Base-by-base conservation (phyloP, 2,113 vertebrate species). In the Lepisosteus osseus region DNA sequence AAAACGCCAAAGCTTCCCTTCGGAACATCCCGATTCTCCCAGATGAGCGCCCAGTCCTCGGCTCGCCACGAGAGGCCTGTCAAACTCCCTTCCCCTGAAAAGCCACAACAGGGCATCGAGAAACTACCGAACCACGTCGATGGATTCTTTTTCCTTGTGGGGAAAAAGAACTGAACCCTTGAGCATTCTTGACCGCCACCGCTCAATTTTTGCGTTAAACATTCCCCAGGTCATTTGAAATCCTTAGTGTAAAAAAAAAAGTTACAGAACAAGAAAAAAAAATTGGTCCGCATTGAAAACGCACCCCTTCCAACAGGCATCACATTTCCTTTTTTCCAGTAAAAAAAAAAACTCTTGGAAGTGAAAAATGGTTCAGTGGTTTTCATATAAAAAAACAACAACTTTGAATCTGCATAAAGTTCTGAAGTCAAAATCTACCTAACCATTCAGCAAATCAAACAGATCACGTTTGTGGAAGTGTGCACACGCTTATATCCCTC, bases 1-100 rank as follows among this genome's bases (percentile, higher is more conserved):
- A 90, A 88, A 90, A 90, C 81, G 83, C 88, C 84, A 87, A 89
- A 79, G 76, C 83, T 84, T 86, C 83, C 82, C 71, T 80, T 87
- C 77, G 80, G 75, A 79, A 77, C 86, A 80, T 84, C 78, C 76
- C 64, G 76, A 81, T 72, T 78, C 75, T 80, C 80, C 81, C 82
- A 68, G 74, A 80, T 75, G 72, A 61, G 63, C 69, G 74, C 72
- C 79, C 77, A 51, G 44, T 67, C 75, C 71, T 74, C 69, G 1
- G 29, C 70, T 61, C 67, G 55, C 29, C 3, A 1, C 44, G 61
- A 67, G 66, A 57, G 42, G 70, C n/a, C 67, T 67, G 57, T 73
- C 17, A 15, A 71, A 61, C 29, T 64, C 54, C 47, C 43, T 56
- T 43, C 55, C 17, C 44, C 47, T 29, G 70, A 45, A 55, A 13